These are phyloP conservation scores for Neogale vison DNA, from an alignment of 2,113 vertebrate genomes.

Conservation along the genomic window DNA sequence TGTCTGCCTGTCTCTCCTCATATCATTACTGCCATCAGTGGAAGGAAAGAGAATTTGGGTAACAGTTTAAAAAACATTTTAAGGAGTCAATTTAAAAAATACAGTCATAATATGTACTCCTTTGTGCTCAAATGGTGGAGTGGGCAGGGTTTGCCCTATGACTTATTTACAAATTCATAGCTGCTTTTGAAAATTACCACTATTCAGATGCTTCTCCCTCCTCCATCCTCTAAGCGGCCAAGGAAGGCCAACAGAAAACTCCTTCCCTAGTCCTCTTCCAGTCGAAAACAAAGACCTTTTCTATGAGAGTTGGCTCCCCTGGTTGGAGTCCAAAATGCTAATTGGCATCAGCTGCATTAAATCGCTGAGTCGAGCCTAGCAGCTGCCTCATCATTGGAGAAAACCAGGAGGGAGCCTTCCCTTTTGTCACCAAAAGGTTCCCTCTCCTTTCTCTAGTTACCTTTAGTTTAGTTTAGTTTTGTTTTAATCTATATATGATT, in stretches of 20 bases:
- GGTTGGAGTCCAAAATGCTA: constrained; percentile 79
- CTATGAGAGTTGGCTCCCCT: constrained; percentile 70
- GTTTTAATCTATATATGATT: background rate
- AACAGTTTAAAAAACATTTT: background rate
- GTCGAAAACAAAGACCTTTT: constrained; percentile 77
- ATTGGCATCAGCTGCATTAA: constrained; percentile 83
- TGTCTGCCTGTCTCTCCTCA: background rate
- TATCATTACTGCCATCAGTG: background rate
- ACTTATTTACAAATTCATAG: background rate
- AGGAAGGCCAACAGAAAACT: constrained; percentile 50
- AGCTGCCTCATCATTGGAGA: constrained; percentile 75
- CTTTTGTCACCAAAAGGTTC: constrained; percentile 43
- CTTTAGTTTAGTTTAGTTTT: background rate
- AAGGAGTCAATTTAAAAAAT: background rate
- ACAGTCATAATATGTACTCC: background rate
- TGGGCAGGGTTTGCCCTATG: background rate
- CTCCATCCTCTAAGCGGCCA: background rate
- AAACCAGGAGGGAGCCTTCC: constrained; percentile 58
- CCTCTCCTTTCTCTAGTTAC: constrained; percentile 39
- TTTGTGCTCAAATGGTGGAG: background rate
- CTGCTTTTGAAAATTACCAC: background rate
- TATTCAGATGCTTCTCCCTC: background rate
- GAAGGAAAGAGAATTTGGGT: background rate
- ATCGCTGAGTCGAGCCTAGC: constrained; percentile 67
- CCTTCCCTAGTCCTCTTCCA: background rate